phyloP scores from a whole-genome alignment of 64 coral and sea anemone species.

The Porites australiensis region DNA sequence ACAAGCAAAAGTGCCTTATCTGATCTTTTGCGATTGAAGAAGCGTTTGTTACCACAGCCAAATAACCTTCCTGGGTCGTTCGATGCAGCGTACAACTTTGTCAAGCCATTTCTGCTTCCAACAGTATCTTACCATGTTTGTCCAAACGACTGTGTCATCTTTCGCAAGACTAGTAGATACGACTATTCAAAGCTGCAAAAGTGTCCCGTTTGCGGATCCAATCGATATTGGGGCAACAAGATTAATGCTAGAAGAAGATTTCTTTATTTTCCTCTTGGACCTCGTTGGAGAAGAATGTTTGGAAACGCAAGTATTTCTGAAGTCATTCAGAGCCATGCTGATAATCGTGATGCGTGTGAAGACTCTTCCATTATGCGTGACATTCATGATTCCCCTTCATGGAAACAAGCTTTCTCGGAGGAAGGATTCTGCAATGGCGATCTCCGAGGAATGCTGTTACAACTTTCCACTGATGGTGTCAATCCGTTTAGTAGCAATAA shows the following conservation, averaged over 20 bases:
- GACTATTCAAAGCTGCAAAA: constrained; percentile 20
- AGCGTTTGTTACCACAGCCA: constrained; percentile 1
- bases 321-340: constrained; percentile 22
- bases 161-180: constrained; percentile 26
- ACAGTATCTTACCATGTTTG: constrained; percentile 34
- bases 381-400: constrained; percentile 27
- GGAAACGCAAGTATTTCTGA: constrained; percentile 31
- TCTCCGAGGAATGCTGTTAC: constrained; percentile 15
- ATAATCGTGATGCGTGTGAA: too few relatives aligned
- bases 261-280: constrained; percentile 18
- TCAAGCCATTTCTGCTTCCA: constrained; percentile 42
- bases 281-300: constrained; percentile 35
- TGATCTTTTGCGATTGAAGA: constrained; percentile 4
- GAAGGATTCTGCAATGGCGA: constrained; percentile 14
- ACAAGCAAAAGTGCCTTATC: constrained; percentile 31
- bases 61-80: constrained; percentile 38
- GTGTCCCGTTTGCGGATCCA: constrained; percentile 9
- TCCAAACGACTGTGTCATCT: constrained; percentile 53
- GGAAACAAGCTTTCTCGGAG: not conserved
- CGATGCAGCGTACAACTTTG: constrained; percentile 12
- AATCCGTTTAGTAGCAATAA: constrained; percentile 34
- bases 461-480: constrained; percentile 49
- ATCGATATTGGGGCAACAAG: constrained; percentile 7
- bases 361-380: not conserved
- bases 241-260: not conserved